These are phyloP conservation scores for Amitus sp. DNA, from an alignment of 2,888 invertebrate species.

Conservation along the genomic window DNA sequence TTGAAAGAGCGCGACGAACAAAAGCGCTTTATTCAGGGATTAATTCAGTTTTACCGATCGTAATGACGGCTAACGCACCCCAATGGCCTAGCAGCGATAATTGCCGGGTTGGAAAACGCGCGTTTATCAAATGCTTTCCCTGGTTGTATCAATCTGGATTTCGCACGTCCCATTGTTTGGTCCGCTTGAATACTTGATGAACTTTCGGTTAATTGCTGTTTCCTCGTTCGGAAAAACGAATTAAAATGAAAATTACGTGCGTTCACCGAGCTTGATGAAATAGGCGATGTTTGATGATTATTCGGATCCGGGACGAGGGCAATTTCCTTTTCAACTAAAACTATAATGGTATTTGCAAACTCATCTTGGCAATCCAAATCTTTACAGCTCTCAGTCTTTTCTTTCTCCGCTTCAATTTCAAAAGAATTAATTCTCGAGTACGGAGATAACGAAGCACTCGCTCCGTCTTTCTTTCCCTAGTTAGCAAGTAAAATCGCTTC, in stretches of 20 bases:
- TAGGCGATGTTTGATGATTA: constrained; percentile 20
- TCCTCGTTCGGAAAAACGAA: neutral
- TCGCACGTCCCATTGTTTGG: constrained; percentile 25
- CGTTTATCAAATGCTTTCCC: constrained; percentile 38
- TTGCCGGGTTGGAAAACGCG: constrained; percentile 34
- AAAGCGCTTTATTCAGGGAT: too few species aligned
- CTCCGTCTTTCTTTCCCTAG: constrained; percentile 25
- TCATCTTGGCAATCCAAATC: constrained; percentile 17
- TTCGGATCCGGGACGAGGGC: neutral
- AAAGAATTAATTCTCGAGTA: constrained; percentile 32
- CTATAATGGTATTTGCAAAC: constrained; percentile 27
- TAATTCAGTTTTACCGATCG: constrained; percentile 39
- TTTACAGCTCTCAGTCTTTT: constrained; percentile 12
- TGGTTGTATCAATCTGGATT: constrained; percentile 20
- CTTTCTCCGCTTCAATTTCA: constrained; percentile 30
- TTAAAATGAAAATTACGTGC: neutral
- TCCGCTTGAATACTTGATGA: constrained; percentile 15
- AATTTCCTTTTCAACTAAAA: constrained; percentile 5
- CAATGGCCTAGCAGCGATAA: constrained; percentile 35
- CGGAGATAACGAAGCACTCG: constrained; percentile 26
- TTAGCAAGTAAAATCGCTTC: constrained; percentile 45
- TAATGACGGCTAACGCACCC: constrained; percentile 26
- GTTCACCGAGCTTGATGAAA: constrained; percentile 1
- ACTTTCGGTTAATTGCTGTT: constrained; percentile 1
- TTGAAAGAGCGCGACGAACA: too few species aligned